A percentile compares a stretch with the other conserved stretches of the same genome.
phyloP scores from a whole-genome alignment of 2,888 invertebrate species.

The Drosophila nigricruria region DNA sequence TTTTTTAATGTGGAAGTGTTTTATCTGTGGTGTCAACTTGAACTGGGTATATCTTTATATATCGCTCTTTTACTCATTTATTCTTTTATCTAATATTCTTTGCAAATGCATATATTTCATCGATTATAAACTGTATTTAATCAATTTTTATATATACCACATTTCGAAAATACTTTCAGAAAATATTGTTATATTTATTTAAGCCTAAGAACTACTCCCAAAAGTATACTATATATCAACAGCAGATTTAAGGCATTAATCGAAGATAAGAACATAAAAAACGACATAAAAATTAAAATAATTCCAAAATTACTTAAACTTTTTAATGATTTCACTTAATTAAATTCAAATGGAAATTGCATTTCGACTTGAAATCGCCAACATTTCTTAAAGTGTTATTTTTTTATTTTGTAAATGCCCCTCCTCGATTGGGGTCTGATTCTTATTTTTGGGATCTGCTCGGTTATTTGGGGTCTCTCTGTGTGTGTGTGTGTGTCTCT shows the following conservation, averaged over 20 bases:
- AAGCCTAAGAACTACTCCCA: conserved; percentile 12
- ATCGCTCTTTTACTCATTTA: not conserved
- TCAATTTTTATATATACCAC: not conserved
- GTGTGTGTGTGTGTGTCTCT: conserved; percentile 9
- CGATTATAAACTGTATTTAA: not conserved
- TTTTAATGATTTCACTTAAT: conserved; percentile 3
- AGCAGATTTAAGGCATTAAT: not conserved
- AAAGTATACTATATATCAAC: conserved; percentile 48
- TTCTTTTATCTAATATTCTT: not conserved
- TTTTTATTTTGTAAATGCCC: conserved; percentile 4
- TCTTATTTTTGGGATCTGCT: conserved; percentile 29
- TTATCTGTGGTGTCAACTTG: conserved; percentile 34
- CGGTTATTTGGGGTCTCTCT: conserved; percentile 14
- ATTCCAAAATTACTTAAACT: not conserved
- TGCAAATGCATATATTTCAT: not conserved
- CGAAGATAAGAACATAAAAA: not conserved
- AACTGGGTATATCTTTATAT: not conserved
- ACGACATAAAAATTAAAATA: not conserved
- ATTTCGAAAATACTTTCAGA: not conserved
- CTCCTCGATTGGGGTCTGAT: conserved; percentile 13
- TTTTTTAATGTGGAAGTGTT: conserved; percentile 47
- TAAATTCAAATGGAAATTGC: conserved; percentile 3
- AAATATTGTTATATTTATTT: not conserved
- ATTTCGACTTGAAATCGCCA: conserved; percentile 4
- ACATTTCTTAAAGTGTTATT: conserved; percentile 3